phyloP scores from a whole-genome alignment of 2,797 vertebrate genomes.

The Myoxocephalus aenaeus region DNA sequence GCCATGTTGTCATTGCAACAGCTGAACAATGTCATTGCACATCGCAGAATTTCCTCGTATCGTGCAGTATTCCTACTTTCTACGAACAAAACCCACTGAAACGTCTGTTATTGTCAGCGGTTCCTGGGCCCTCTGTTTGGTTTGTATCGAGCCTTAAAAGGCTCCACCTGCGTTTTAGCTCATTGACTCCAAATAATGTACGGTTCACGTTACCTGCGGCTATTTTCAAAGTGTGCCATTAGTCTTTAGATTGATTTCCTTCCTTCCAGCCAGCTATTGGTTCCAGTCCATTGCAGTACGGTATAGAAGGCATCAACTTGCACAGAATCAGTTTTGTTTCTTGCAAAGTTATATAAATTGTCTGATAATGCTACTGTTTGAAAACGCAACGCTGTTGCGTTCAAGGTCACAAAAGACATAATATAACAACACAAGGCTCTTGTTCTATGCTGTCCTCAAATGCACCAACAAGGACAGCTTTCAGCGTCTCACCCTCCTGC shows the following conservation, averaged over 20 bases:
- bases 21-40: too few relatives aligned
- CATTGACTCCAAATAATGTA: background rate
- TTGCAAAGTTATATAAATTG: background rate
- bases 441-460: constrained; percentile 33
- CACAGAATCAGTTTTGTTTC: background rate
- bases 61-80: too few relatives aligned
- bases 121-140: background rate
- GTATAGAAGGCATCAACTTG: background rate
- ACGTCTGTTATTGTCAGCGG: background rate
- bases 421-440: background rate
- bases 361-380: background rate
- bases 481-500: background rate
- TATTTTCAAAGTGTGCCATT: background rate
- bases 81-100: background rate
- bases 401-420: constrained; percentile 22
- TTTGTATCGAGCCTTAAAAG: background rate
- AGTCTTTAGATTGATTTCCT: constrained; percentile 4
- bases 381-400: background rate
- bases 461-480: constrained; percentile 28
- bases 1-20: too few relatives aligned
- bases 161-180: constrained; percentile 4
- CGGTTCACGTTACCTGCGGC: background rate
- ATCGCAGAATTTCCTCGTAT: too few relatives aligned
- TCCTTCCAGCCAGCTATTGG: background rate
- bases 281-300: background rate